A percentile compares a stretch with the other conserved stretches of the same genome.
Evolutionary conservation across 2,113 vertebrate genomes (phyloP).

Genomic region (Cacatua alba): DNA sequence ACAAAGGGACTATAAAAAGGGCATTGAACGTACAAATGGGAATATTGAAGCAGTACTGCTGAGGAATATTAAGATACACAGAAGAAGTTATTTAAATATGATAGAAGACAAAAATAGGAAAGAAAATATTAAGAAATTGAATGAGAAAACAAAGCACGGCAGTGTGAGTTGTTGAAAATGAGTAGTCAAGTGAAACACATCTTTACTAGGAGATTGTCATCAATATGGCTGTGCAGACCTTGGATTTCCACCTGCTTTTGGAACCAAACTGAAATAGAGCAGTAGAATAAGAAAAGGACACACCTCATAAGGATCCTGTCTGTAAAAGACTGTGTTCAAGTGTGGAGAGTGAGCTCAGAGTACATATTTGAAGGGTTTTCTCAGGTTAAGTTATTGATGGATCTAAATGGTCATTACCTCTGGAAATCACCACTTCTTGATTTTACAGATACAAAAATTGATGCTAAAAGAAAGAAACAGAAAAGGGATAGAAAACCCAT

Average conservation of each 20-base stretch:
- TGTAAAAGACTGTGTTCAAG: background rate
- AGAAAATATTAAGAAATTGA: background rate
- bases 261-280: background rate
- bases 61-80: constrained; percentile 30
- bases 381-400: background rate
- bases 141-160: background rate
- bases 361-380: rapidly evolving
- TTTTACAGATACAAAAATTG: background rate
- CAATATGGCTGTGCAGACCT: background rate
- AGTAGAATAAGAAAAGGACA: background rate
- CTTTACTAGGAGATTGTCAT: background rate
- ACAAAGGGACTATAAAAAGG: constrained; percentile 27
- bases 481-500: background rate
- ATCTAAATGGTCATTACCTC: background rate
- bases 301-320: background rate
- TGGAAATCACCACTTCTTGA: background rate
- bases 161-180: background rate
- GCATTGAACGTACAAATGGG: constrained; percentile 4
- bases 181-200: background rate
- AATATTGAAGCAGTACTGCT: constrained; percentile 15
- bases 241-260: background rate
- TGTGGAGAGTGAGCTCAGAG: background rate
- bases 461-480: background rate
- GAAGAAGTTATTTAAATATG: background rate
- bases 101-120: background rate